These are phyloP conservation scores for Menidia beryllina DNA, from an alignment of 2,113 vertebrate genomes.

Conservation along the genomic window DNA sequence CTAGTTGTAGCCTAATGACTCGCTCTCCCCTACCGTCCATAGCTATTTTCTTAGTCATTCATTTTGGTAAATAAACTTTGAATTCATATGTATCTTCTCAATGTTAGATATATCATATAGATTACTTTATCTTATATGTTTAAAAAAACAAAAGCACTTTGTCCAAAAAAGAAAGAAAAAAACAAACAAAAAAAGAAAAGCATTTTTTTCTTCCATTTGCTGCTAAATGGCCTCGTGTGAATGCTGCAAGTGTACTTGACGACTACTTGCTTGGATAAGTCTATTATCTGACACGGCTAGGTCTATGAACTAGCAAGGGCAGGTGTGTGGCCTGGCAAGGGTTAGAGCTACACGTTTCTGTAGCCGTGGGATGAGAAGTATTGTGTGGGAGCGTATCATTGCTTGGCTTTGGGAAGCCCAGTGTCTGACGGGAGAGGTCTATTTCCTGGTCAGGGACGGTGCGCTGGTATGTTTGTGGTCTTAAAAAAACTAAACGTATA, in stretches of 20 bases:
- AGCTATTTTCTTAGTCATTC: constrained; percentile 77
- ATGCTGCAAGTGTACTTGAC: constrained; percentile 96
- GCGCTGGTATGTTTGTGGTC: constrained; percentile 65
- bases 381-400: constrained; percentile 41
- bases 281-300: constrained; percentile 49
- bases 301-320: constrained; percentile 51
- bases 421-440: constrained; percentile 47
- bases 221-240: constrained; percentile 99
- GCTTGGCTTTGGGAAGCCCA: constrained; percentile 54
- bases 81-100: constrained; percentile 86
- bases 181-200: constrained; percentile 72
- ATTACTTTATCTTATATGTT: constrained; percentile 93
- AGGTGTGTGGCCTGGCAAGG: constrained; percentile 82
- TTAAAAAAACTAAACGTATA: constrained; percentile 62
- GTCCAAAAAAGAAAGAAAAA: constrained; percentile 89
- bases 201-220: constrained; percentile 98
- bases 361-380: constrained; percentile 54
- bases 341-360: constrained; percentile 50
- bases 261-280: constrained; percentile 80
- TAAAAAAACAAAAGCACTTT: constrained; percentile 97
- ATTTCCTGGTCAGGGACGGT: constrained; percentile 52
- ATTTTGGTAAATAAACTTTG: constrained; percentile 81
- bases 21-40: constrained; percentile 75
- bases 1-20: constrained; percentile 75
- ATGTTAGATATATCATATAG: constrained; percentile 91